Conservation (phyloP, 2,113 vertebrate species). For the Catharus bicknelli region DNA sequence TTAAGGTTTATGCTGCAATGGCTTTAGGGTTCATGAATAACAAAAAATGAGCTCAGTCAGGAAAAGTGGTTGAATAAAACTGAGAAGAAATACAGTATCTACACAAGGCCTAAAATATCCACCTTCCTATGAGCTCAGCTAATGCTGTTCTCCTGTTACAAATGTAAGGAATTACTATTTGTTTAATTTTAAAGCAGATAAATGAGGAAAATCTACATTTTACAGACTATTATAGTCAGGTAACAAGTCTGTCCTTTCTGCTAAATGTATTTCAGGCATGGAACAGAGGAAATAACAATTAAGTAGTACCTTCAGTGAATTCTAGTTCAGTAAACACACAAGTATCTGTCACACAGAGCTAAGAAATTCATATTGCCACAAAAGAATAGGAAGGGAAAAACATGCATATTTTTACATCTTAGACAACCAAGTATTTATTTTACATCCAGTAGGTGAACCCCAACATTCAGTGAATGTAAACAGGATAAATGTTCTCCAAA, state of each 20-base stretch:
- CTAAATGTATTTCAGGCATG: not conserved
- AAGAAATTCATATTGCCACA: not conserved
- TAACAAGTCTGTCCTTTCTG: not conserved
- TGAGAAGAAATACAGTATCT: not conserved
- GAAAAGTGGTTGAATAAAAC: slow-evolving; percentile 26
- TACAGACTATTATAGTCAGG: not conserved
- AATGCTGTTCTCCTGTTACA: not conserved
- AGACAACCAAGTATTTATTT: not conserved
- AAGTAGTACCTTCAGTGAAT: not conserved
- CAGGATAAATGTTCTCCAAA: not conserved
- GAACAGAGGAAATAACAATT: not conserved
- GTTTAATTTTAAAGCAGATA: not conserved
- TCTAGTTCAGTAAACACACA: not conserved
- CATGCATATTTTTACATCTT: not conserved
- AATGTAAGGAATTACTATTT: not conserved
- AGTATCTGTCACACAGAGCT: not conserved
- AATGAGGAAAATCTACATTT: not conserved
- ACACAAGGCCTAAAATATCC: not conserved
- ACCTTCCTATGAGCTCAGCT: not conserved
- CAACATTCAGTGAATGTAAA: not conserved
- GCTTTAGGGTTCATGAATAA: slow-evolving; percentile 53
- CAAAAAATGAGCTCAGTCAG: slow-evolving; percentile 38
- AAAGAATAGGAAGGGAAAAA: not conserved
- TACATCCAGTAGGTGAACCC: not conserved
- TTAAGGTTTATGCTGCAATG: slow-evolving; percentile 44